These are phyloP conservation scores for Nipponacmea schrenckii DNA, from an alignment of 2,888 invertebrate genomes.

Conservation along the genomic window DNA sequence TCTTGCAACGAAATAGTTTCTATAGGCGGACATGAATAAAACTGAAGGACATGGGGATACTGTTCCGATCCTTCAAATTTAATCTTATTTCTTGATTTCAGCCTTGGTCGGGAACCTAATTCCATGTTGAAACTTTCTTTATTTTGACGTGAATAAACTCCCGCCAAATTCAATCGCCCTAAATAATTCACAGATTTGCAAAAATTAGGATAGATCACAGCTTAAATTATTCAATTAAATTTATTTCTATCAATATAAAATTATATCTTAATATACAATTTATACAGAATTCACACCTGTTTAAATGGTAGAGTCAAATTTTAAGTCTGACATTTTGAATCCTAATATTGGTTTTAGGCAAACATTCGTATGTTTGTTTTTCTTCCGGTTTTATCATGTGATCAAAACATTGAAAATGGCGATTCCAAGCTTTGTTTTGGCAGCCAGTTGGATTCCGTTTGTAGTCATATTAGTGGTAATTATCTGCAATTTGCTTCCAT, in stretches of 20 bases:
- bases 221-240: too few relatives aligned
- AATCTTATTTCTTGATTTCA: neutral
- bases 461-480: slow-evolving; percentile 60
- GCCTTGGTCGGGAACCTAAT: neutral
- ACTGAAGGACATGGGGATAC: slow-evolving; percentile 54
- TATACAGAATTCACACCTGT: too few relatives aligned
- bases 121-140: slow-evolving; percentile 20
- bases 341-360: too few relatives aligned
- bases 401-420: slow-evolving; percentile 37
- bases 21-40: slow-evolving; percentile 82
- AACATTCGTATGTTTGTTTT: neutral
- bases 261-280: too few relatives aligned
- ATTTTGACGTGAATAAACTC: slow-evolving; percentile 12
- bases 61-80: slow-evolving; percentile 16
- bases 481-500: neutral
- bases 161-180: slow-evolving; percentile 26
- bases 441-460: slow-evolving; percentile 67
- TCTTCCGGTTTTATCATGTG: slow-evolving; percentile 15
- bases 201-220: too few relatives aligned
- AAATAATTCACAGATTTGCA: neutral
- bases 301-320: too few relatives aligned
- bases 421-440: slow-evolving; percentile 52
- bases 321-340: too few relatives aligned
- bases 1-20: slow-evolving; percentile 81
- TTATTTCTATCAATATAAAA: too few relatives aligned